These are phyloP conservation scores for Drosophila santomea DNA, from an alignment of 1,140 invertebrate species.

Conservation along the genomic window DNA sequence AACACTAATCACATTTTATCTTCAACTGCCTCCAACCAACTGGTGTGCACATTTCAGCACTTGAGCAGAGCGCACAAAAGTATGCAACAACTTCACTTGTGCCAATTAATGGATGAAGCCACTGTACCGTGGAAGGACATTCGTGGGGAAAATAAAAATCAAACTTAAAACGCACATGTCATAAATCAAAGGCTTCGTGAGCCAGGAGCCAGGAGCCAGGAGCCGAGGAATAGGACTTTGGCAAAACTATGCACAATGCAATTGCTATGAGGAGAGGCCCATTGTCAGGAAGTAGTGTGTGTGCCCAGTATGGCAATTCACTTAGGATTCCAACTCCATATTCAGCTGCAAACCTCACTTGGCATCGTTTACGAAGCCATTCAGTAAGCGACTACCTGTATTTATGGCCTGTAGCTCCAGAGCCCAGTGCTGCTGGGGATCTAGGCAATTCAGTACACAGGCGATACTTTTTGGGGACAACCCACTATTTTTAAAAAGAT, in stretches of 20 bases:
- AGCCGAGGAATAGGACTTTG: slow-evolving; percentile 27
- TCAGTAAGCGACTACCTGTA: slow-evolving; percentile 76
- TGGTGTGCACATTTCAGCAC: not conserved
- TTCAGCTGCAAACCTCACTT: slow-evolving; percentile 30
- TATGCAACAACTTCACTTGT: slow-evolving; percentile 32
- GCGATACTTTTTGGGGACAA: not conserved
- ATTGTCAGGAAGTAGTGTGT: slow-evolving; percentile 66
- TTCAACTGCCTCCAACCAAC: not conserved
- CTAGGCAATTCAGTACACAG: not conserved
- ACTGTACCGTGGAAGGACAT: slow-evolving; percentile 40
- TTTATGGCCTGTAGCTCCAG: slow-evolving; percentile 57
- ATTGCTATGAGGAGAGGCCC: slow-evolving; percentile 37
- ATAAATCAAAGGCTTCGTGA: slow-evolving; percentile 65
- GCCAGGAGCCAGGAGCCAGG: not conserved
- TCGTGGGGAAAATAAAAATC: slow-evolving; percentile 49
- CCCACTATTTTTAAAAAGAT: too few species aligned
- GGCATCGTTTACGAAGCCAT: slow-evolving; percentile 74
- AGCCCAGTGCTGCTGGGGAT: slow-evolving; percentile 9
- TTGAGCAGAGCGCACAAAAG: slow-evolving; percentile 6
- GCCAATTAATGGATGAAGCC: slow-evolving; percentile 39
- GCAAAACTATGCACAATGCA: slow-evolving; percentile 49
- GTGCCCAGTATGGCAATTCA: slow-evolving; percentile 64
- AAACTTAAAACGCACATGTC: slow-evolving; percentile 77
- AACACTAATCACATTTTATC: not conserved
- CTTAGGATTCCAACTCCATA: slow-evolving; percentile 49